Evolutionary conservation across 30 jellyfish, hydroid and myxozoan species (phyloP).

Genomic region (Aurelia coerulea): DNA sequence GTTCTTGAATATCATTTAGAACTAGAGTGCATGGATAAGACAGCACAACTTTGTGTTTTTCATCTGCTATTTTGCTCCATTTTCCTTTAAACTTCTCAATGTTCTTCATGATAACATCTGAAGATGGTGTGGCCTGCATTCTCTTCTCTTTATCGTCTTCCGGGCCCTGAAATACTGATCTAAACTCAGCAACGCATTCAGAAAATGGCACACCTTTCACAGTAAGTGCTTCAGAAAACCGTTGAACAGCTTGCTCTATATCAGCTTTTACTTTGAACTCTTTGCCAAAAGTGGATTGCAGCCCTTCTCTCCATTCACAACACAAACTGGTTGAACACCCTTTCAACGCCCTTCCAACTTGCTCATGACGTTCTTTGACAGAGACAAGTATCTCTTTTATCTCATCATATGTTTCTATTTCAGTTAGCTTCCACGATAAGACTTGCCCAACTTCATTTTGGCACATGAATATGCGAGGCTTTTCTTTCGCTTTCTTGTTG

Average conservation of each 20-base stretch:
- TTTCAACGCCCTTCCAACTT: conserved; percentile 58
- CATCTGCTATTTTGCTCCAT: conserved; percentile 87
- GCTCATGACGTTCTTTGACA: conserved; percentile 81
- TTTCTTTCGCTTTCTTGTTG: conserved; percentile 71
- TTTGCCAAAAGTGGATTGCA: conserved; percentile 69
- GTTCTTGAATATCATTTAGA: conserved; percentile 78
- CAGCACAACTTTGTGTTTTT: conserved; percentile 68
- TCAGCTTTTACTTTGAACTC: conserved; percentile 82
- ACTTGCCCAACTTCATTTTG: conserved; percentile 90
- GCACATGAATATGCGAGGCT: conserved; percentile 67
- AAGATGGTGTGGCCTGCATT: conserved; percentile 73
- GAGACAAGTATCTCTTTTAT: conserved; percentile 64
- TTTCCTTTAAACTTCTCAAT: conserved; percentile 70
- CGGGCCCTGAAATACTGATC: conserved; percentile 81
- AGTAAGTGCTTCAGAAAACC: conserved; percentile 65
- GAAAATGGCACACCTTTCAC: conserved; percentile 55
- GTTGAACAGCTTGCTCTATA: conserved; percentile 41
- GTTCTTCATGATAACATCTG: conserved; percentile 64
- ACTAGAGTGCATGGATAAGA: conserved; percentile 54
- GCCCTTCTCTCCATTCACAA: conserved; percentile 86
- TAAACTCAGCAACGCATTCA: conserved; percentile 77
- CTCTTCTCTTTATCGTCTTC: conserved; percentile 68
- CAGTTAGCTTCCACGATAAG: conserved; percentile 86
- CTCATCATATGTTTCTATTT: conserved; percentile 65
- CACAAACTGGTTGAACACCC: conserved; percentile 89